Evolutionary conservation across 92 coral and sea anemone genomes (phyloP).

Genomic region (Porites rus): DNA sequence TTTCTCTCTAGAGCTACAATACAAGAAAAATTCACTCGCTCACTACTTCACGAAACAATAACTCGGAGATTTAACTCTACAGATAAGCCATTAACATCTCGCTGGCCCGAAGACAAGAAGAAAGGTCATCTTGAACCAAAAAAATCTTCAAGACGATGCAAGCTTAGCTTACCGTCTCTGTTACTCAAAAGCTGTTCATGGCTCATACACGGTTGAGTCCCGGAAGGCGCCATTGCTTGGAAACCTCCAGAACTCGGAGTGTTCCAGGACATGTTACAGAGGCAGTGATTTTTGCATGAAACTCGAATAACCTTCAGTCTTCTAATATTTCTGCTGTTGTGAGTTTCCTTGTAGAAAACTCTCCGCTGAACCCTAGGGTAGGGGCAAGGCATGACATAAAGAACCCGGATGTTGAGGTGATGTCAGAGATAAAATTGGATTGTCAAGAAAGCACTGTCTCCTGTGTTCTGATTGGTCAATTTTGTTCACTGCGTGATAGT

Average conservation of each 20-base stretch:
- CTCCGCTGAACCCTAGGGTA: constrained; percentile 46
- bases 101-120: constrained; percentile 17
- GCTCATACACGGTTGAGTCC: constrained; percentile 16
- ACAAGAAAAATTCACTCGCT: constrained; percentile 7
- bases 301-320: background rate
- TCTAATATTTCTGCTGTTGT: background rate
- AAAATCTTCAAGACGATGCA: constrained; percentile 3
- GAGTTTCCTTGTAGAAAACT: constrained; percentile 42
- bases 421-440: constrained; percentile 55
- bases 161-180: constrained; percentile 83
- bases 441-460: background rate
- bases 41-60: background rate
- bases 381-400: constrained; percentile 70
- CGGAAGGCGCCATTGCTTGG: constrained; percentile 25
- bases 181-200: constrained; percentile 90
- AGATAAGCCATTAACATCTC: background rate
- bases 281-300: constrained; percentile 4
- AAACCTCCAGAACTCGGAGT: constrained; percentile 26
- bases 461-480: constrained; percentile 19
- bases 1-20: constrained; percentile 89
- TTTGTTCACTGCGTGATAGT: constrained; percentile 1
- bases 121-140: constrained; percentile 24
- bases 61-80: background rate
- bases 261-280: constrained; percentile 37
- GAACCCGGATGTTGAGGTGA: constrained; percentile 69